Percentiles rank a stretch among this genome's conserved stretches.
Evolutionary conservation across 2,797 vertebrate genomes (phyloP).

Genomic region (Chelidonichthys spinosus): DNA sequence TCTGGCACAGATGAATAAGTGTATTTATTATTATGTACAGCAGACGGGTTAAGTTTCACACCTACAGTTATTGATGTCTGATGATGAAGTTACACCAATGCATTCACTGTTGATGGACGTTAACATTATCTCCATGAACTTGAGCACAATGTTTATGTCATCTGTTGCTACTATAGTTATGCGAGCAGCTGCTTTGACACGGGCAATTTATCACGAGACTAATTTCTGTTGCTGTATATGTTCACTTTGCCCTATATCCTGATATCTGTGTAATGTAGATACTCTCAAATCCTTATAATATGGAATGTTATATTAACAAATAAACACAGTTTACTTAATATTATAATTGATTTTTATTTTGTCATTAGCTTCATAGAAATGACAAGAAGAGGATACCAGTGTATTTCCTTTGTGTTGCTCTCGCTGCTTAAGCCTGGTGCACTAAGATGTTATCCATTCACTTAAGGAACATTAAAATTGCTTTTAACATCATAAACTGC

Average conservation of each 20-base stretch:
- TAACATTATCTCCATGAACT: slow-evolving; percentile 29
- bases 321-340: background rate
- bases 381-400: background rate
- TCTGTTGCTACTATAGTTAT: slow-evolving; percentile 47
- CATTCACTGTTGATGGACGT: slow-evolving; percentile 4
- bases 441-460: background rate
- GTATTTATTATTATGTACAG: background rate
- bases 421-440: background rate
- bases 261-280: background rate
- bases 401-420: background rate
- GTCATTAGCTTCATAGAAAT: background rate
- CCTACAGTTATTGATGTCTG: background rate
- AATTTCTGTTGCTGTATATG: background rate
- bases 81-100: background rate
- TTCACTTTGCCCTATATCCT: background rate
- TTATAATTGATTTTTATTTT: background rate
- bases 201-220: background rate
- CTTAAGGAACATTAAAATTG: background rate
- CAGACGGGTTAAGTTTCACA: background rate
- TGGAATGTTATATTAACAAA: background rate
- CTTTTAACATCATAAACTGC: background rate
- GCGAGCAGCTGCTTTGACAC: slow-evolving; percentile 15
- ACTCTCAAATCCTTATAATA: background rate
- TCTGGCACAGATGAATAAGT: background rate
- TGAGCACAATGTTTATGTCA: slow-evolving; percentile 40